Base-by-base conservation (phyloP, 2,888 invertebrate genomes). In the Philhelius pedissequus region DNA sequence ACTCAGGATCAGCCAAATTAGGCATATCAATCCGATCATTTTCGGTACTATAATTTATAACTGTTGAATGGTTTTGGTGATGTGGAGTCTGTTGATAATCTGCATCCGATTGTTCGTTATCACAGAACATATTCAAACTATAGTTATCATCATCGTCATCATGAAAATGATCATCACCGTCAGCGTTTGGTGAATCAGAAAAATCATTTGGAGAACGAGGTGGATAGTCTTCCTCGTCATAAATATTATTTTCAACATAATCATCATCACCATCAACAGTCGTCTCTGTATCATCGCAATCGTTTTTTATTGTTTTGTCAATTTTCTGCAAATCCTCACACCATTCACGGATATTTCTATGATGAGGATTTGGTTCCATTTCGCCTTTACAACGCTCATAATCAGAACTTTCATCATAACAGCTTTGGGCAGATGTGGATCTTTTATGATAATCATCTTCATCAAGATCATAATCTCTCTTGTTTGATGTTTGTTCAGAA, bases 151-250 rank as follows among this genome's bases (percentile, higher is more conserved):
- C 70, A n/a, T 81, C 76, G 9, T 76, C 76, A 2, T 70, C 77
- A 6, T 70, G 76, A 35, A 66, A 56, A 11, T 70, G 6, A n/a
- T 35, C 38, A 15, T 76, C 76, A 6, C 66, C 66, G 8, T 6
- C 8, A 20, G 32, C n/a, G 9, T 82, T 82, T 15, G 30, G 11
- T 5, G 77, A 82, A 38, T 77, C 66, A 13, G 52, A 52, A 45
- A 68, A 82, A 48, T 82, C 71, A 71, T 73, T 82, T 18, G 60
- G 82, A 15, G 77, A 77, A 7, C 7, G 30, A 11, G 66, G 56
- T 13, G 81, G 64, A 30, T 76, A 81, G 4, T 76, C 70, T 20
- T 80, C 75, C 0, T 81, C 81, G 18, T 81, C 64, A 35, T 66
- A 70, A 9, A 22, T 35, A 35, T 71, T 68, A 38, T 73, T 73